Conservation (phyloP, 2,113 vertebrate genomes). For the Mesocricetus auratus region DNA sequence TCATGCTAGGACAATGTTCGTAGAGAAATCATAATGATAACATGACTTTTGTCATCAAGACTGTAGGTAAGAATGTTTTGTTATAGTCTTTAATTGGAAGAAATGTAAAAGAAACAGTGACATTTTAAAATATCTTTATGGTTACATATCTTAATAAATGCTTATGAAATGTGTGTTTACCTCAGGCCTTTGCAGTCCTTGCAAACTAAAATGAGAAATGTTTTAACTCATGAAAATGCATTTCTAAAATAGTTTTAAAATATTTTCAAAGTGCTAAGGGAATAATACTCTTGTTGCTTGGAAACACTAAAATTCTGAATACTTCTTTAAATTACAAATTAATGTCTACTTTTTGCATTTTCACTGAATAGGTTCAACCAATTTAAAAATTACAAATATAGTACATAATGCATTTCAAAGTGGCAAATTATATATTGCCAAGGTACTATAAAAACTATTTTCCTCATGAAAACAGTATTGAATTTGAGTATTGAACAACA, state of each 20-base stretch:
- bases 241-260: constrained; percentile 48
- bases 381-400: constrained; percentile 51
- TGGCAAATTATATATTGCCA: constrained; percentile 38
- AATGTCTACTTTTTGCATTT: constrained; percentile 50
- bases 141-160: constrained; percentile 23
- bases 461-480: constrained; percentile 43
- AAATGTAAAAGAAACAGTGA: constrained; percentile 48
- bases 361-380: constrained; percentile 49
- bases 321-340: constrained; percentile 65
- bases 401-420: constrained; percentile 55
- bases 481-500: constrained; percentile 28
- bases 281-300: constrained; percentile 31
- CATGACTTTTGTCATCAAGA: constrained; percentile 6
- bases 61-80: constrained; percentile 23
- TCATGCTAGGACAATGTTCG: constrained; percentile 66
- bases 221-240: constrained; percentile 37
- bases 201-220: constrained; percentile 36
- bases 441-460: constrained; percentile 43
- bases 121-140: constrained; percentile 44
- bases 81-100: background rate
- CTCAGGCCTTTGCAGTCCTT: background rate
- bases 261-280: constrained; percentile 40
- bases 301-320: constrained; percentile 52
- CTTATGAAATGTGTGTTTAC: background rate
- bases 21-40: constrained; percentile 74